Conservation (phyloP, 2,797 vertebrate species). For the Channallabes apus region DNA sequence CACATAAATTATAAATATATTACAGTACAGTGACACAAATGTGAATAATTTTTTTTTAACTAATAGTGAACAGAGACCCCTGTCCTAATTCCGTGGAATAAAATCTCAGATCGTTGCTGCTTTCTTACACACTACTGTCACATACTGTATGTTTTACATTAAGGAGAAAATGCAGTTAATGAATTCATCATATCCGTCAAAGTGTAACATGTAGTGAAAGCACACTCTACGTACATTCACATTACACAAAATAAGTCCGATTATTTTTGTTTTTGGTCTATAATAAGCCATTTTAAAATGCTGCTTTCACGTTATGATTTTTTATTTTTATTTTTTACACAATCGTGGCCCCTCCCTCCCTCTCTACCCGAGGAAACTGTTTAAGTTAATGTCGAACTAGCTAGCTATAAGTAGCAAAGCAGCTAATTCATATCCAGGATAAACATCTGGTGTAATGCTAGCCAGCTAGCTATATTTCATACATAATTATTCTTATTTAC, state of each 20-base stretch:
- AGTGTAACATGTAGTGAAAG: background rate
- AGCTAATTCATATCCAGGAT: background rate
- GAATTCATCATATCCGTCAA: background rate
- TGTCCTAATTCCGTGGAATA: background rate
- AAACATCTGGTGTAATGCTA: background rate
- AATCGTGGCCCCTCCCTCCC: background rate
- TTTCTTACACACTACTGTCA: background rate
- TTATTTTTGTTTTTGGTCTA: background rate
- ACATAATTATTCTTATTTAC: too few relatives aligned
- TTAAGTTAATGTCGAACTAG: background rate
- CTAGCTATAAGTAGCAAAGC: background rate
- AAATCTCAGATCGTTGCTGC: background rate
- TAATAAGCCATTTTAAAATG: background rate
- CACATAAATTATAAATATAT: background rate
- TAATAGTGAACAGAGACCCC: background rate
- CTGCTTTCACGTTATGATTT: background rate
- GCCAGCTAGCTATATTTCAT: conserved; percentile 9
- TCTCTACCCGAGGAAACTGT: background rate
- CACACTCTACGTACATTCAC: background rate
- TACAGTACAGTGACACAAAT: background rate
- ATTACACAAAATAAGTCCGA: background rate
- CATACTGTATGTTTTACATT: background rate
- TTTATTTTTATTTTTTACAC: background rate
- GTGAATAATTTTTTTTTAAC: background rate
- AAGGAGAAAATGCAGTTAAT: background rate